Evolutionary conservation across 2,797 vertebrate genomes (phyloP), one percentile per base, ranked within the genome.

Genomic region (Peromyscus aztecus): DNA sequence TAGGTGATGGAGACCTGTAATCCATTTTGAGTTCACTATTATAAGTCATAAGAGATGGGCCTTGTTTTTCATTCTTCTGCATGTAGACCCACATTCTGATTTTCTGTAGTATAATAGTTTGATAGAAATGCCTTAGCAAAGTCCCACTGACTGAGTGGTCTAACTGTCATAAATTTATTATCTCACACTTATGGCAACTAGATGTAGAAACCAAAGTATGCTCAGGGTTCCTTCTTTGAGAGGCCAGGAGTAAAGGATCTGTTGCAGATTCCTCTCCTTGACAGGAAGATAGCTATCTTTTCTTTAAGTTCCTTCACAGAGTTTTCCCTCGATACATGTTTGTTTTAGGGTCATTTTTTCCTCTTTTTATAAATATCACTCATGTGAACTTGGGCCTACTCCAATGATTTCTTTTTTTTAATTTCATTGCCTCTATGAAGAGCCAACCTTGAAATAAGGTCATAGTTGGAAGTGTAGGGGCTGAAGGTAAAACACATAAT

Each of bases 391-490:
- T 71, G 12, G 29, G 16, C 2, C 2, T 27, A 69, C 5, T 27
- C 8, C 65, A 81, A 37, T 52, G 2, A 52, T 76, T 13, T 88
- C n/a, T 75, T 73, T 94, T 63, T 93, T 94, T 63, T 93, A 69
- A 84, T 76, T 93, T 52, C 21, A 88, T 88, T 55, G 49, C 4
- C 14, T 81, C 40, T 88, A 24, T 87, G 75, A 90, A 82, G 55
- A 76, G 83, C 14, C n/a, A 91, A 65, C 19, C 43, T 77, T 37
- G 16, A 85, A 87, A 52, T 84, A 94, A 63, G 24, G 2, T 76
- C 67, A 73, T 13, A 84, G 6, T 63, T 81, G 34, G 6, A 90
- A 61, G 23, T 84, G 73, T 31, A 61, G 13, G 57, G n/a, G 12
- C 11, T 46, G 17, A 87, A 5, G 5, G 46, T 8, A 83, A 14